These are phyloP conservation scores for Haliclona indistincta DNA, from an alignment of 37 sponge, comb jelly and placozoan genomes.

Conservation along the genomic window DNA sequence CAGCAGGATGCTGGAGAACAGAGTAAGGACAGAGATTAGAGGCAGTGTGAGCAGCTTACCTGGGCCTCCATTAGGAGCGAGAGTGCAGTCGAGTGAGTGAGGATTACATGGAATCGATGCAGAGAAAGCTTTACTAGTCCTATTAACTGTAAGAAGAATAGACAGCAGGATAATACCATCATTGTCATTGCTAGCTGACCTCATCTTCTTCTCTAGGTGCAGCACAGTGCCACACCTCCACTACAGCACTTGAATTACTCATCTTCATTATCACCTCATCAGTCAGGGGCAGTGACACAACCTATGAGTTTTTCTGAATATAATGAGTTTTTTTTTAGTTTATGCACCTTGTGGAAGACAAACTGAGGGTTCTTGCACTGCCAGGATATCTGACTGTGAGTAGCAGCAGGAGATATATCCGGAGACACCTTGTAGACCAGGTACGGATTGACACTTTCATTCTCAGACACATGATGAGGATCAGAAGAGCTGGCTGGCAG, in stretches of 20 bases:
- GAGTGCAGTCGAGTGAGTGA: conserved; percentile 22
- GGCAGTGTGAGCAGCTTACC: too few relatives aligned
- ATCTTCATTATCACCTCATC: conserved; percentile 46
- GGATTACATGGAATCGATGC: conserved; percentile 78
- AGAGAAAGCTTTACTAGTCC: conserved; percentile 88
- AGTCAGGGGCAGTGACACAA: conserved; percentile 61
- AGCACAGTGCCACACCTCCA: conserved; percentile 95
- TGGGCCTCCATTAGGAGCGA: conserved; percentile 39
- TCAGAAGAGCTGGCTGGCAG: not conserved
- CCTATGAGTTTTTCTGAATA: too few relatives aligned
- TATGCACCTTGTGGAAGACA: conserved; percentile 60
- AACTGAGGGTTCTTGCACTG: conserved; percentile 56
- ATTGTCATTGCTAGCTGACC: not conserved
- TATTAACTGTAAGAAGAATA: conserved; percentile 49
- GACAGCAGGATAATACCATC: not conserved
- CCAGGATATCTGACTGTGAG: conserved; percentile 60
- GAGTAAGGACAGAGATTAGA: not conserved
- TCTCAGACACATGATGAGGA: too few relatives aligned
- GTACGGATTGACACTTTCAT: conserved; percentile 55
- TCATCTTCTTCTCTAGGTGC: not conserved
- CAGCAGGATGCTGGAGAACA: conserved; percentile 53
- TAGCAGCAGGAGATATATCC: conserved; percentile 35
- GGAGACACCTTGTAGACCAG: conserved; percentile 62
- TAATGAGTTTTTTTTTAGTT: too few relatives aligned
- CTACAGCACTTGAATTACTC: conserved; percentile 61